Percentiles rank a stretch among this genome's conserved stretches.
Evolutionary conservation across 2,113 vertebrate species (phyloP).

Genomic region (Rhodinocichla rosea): DNA sequence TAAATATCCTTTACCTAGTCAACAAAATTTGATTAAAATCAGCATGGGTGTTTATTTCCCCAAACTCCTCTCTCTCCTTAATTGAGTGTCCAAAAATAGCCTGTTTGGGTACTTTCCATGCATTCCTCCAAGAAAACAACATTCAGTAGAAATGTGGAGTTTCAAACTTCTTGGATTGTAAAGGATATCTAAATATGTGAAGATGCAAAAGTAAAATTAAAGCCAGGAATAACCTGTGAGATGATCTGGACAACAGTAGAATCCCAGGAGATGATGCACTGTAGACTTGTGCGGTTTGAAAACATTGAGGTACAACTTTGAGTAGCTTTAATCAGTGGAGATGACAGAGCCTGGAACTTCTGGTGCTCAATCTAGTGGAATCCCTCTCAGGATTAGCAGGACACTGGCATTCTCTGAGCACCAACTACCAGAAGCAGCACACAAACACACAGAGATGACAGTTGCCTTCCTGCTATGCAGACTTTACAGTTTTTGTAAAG

Average conservation of each 20-base stretch:
- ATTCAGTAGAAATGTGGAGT: background rate
- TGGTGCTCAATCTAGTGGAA: background rate
- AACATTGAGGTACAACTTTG: background rate
- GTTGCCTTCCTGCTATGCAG: background rate
- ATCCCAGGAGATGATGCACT: background rate
- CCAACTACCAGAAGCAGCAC: background rate
- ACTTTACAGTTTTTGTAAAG: background rate
- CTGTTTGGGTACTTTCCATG: background rate
- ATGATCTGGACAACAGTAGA: background rate
- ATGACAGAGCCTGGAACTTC: background rate
- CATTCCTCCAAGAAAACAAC: background rate
- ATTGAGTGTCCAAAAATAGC: background rate
- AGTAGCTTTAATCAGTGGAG: background rate
- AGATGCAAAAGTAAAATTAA: background rate
- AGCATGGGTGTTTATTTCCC: background rate
- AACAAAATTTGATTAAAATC: constrained; percentile 36
- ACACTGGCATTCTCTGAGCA: background rate
- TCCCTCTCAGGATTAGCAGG: background rate
- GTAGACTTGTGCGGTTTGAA: background rate
- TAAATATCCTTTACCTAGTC: constrained; percentile 18
- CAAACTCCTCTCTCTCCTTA: background rate
- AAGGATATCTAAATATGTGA: background rate
- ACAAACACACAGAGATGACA: background rate
- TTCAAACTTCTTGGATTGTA: background rate
- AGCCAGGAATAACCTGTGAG: background rate